Base-by-base conservation (phyloP, 2,113 vertebrate genomes). In the Syngnathus floridae region DNA sequence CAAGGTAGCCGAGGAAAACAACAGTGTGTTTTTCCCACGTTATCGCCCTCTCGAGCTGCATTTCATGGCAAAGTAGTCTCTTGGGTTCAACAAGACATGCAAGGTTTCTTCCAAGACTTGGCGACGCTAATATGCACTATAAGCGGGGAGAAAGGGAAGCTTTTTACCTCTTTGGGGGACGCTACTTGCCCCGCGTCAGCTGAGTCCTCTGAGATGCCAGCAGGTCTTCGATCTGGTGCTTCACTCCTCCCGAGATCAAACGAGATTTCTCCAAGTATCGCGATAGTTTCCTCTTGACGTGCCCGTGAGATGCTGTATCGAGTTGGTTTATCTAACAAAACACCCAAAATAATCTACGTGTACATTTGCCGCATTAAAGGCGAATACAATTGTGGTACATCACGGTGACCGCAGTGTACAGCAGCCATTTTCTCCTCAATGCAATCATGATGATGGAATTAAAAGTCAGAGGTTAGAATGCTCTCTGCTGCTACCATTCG, bases 271-370 rank as follows among this genome's bases (percentile, higher is more conserved):
- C 0, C 1, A 66, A 74, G 16, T 19, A 80, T 10, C 86, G 88
- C 88, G 88, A 88, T 82, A 85, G 16, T 77, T 83, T 0, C 76
- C 69, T 61, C 71, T 62, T 7, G 72, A 73, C 72, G 21, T 69
- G 70, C 72, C 80, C 67, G 37, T 3, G 62, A 57, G 75, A 80
- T 85, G 79, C 49, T 46, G 64, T 2, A 17, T 12, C 9, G 40
- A 11, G 40, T 41, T 13, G 11, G 11, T 13, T 12, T 12, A 41
- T 0, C 40, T 12, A 41, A 41, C 40, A 11, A 41, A 41, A 11
- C 11, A 26, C 26, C 26, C 26, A 26, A 26, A 26, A 31, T 31
- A 31, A 31, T 31, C 26, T 3, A 31, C 26, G 40, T 11, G 40
- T 41, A 8, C 10, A 11, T 66, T 56, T 5, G 40, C n/a, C 31